Conservation (phyloP, 2,797 vertebrate genomes). For the Chromis chromis region DNA sequence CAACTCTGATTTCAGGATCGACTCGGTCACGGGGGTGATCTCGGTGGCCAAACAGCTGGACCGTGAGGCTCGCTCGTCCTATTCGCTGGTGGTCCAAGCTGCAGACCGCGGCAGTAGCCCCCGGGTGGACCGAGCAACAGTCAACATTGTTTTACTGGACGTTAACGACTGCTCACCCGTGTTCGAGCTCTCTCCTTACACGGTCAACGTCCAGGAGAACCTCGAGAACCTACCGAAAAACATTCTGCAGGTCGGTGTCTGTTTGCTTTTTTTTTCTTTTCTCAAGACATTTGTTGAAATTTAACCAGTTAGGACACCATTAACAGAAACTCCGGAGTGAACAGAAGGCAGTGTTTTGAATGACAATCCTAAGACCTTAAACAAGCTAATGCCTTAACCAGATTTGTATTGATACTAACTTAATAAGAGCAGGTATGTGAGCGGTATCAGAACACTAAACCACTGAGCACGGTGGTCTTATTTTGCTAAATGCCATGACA, state of each 20-base stretch:
- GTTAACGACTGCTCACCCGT: constrained; percentile 92
- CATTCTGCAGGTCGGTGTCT: constrained; percentile 91
- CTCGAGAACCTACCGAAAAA: constrained; percentile 86
- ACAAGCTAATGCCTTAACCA: constrained; percentile 70
- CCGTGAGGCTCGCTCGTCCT: constrained; percentile 87
- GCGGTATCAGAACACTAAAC: constrained; percentile 15
- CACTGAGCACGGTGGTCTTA: constrained; percentile 41
- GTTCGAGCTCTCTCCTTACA: constrained; percentile 95
- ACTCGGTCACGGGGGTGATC: constrained; percentile 93
- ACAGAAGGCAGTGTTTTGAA: constrained; percentile 48
- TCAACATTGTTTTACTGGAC: constrained; percentile 90
- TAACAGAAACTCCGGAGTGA: constrained; percentile 27
- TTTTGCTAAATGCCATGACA: constrained; percentile 45
- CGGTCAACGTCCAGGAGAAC: constrained; percentile 91
- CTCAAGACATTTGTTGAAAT: constrained; percentile 8
- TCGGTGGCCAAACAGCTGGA: constrained; percentile 93
- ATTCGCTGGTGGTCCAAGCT: constrained; percentile 90
- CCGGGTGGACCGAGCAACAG: constrained; percentile 85
- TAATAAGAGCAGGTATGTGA: constrained; percentile 71
- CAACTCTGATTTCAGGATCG: constrained; percentile 90
- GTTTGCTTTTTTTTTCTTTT: constrained; percentile 24
- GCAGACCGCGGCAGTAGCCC: constrained; percentile 93
- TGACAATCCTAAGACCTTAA: constrained; percentile 62
- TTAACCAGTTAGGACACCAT: neutral
- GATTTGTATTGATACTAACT: constrained; percentile 60